Conservation (phyloP, 2,888 invertebrate species). For the Pterobdella sp. region DNA sequence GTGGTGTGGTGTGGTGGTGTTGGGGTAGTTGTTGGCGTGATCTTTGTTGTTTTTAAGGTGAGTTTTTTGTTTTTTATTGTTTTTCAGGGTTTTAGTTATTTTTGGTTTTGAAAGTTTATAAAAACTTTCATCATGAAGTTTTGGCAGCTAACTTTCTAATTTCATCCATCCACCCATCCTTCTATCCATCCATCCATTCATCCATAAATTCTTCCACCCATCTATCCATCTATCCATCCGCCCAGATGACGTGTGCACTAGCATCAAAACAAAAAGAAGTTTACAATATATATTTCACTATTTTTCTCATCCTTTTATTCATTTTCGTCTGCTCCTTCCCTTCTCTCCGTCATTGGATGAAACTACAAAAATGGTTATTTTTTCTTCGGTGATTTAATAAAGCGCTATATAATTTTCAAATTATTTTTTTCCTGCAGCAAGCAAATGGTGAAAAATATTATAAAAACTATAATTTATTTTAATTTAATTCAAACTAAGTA, state of each 20-base stretch:
- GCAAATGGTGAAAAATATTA: no score
- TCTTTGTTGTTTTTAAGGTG: background rate
- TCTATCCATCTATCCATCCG: background rate
- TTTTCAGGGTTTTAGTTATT: no score
- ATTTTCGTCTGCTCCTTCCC: constrained; percentile 30
- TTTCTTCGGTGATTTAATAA: background rate
- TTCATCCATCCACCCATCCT: background rate
- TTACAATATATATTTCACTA: constrained; percentile 34
- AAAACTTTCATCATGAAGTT: no score
- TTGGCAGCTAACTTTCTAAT: background rate
- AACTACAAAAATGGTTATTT: background rate
- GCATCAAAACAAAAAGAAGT: background rate
- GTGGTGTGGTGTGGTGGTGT: background rate
- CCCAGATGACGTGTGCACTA: background rate
- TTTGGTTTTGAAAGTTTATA: no score
- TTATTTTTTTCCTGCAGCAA: no score
- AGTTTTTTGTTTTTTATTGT: no score
- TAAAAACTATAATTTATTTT: no score
- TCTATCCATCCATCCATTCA: background rate
- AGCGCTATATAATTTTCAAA: no score
- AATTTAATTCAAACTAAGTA: no score
- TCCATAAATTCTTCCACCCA: background rate
- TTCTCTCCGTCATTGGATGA: constrained; percentile 34
- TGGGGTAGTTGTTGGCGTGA: background rate
- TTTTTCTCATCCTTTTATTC: constrained; percentile 33